These are phyloP conservation scores for Psilopsiagon aymara DNA, from an alignment of 2,113 vertebrate species.

Conservation along the genomic window DNA sequence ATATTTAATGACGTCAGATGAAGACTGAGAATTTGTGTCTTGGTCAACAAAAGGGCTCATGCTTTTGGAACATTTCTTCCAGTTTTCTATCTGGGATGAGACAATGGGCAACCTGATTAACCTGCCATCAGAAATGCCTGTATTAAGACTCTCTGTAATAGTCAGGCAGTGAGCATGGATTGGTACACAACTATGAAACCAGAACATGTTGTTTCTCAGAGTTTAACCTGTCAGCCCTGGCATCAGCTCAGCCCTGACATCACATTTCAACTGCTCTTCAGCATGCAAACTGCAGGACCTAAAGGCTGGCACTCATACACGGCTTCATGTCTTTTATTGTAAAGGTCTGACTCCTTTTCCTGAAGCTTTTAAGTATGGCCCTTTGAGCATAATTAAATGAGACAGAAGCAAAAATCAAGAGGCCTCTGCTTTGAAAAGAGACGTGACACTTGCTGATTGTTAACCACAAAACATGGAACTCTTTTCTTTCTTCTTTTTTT, in stretches of 20 bases:
- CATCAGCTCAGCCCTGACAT: neutral
- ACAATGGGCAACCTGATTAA: neutral
- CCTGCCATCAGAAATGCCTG: neutral
- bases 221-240: neutral
- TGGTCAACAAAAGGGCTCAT: neutral
- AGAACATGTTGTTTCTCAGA: neutral
- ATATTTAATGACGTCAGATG: neutral
- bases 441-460: neutral
- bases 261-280: neutral
- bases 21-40: neutral
- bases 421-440: conserved; percentile 27
- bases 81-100: neutral
- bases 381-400: conserved; percentile 42
- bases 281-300: neutral
- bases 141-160: neutral
- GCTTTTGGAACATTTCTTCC: neutral
- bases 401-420: conserved; percentile 40
- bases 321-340: neutral
- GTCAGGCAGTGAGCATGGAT: neutral
- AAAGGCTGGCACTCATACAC: neutral
- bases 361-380: neutral
- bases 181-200: neutral
- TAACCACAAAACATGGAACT: neutral
- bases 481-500: neutral
- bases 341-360: conserved; percentile 26